Evolutionary conservation across 2,797 vertebrate genomes (phyloP), one percentile per base, ranked within the genome.

Genomic region (Tadarida brasiliensis): DNA sequence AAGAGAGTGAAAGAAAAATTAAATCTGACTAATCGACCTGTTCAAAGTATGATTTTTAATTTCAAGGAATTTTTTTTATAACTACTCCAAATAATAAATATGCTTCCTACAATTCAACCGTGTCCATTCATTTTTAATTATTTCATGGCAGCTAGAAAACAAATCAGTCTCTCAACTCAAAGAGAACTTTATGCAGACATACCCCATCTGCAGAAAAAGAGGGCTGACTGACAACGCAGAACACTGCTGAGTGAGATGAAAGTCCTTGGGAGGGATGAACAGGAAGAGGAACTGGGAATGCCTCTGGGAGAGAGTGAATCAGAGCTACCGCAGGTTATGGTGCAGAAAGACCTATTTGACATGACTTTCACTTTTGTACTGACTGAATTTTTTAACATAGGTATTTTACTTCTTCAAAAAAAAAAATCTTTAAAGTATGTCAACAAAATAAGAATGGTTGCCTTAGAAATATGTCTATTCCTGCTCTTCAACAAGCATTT

Each of bases 1-100:
- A 98, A 97, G 97, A 97, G 94, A 98, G 97, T 98, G 97, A 97
- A 97, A 98, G 97, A 98, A 98, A 98, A 98, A 98, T 98, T 98
- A 98, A 98, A 96, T 98, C 95, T 20, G 95, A n/a, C 97, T 98
- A 98, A 98, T 98, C 97, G 98, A 98, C 97, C 61, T 26, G 47
- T 96, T 98, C 96, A 96, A 93, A 96, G 89, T 94, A 87, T 9
- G 61, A 95, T 97, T 98, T 98, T 96, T 97, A 98, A 97, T 97
- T 97, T 97, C 97, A 96, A 76, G 95, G 84, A 96, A 94, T 61
- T 95, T 95, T 95, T 94, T 76, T 83, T 94, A 73, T 35, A 26
- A 88, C 59, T 94, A 74, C 78, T 94, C 65, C 76, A 96, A 91
- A 93, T 97, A 97, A 96, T 59, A 97, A 97, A 91, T 94, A 28